Conservation (phyloP, 2,888 invertebrate genomes). For the Limnephilus auricula region DNA sequence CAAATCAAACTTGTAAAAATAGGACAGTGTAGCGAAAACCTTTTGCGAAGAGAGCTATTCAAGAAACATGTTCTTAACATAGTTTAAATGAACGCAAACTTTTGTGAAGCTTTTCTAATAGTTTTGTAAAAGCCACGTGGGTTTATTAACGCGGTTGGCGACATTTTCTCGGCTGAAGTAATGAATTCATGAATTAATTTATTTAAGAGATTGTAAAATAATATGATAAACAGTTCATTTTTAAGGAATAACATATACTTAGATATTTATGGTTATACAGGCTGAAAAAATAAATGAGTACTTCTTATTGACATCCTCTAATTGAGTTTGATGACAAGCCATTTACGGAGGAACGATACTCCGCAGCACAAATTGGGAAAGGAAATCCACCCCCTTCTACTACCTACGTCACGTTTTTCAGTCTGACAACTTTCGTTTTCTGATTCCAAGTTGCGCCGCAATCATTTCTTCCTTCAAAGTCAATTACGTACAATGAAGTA, state of each 20-base stretch:
- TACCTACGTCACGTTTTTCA: too few relatives aligned
- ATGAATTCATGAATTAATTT: neutral
- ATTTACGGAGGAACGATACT: too few relatives aligned
- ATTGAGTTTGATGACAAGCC: too few relatives aligned
- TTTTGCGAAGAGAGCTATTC: neutral
- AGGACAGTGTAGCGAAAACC: neutral
- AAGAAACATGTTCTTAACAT: neutral
- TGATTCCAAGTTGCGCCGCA: too few relatives aligned
- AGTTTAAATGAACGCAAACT: neutral
- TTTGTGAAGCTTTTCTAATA: neutral
- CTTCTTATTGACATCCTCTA: too few relatives aligned
- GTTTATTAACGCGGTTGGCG: neutral
- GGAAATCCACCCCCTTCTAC: neutral
- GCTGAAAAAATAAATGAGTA: too few relatives aligned
- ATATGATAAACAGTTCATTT: neutral
- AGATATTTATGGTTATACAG: too few relatives aligned
- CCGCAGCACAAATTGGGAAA: too few relatives aligned
- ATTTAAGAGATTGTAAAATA: neutral
- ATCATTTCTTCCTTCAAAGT: neutral
- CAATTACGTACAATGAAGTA: neutral
- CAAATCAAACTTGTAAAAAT: neutral
- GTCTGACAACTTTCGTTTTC: too few relatives aligned
- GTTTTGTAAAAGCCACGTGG: neutral
- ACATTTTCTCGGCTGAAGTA: neutral
- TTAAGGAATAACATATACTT: neutral